These are phyloP conservation scores for Myoxocephalus aenaeus DNA, from an alignment of 2,797 vertebrate genomes.

Conservation along the genomic window DNA sequence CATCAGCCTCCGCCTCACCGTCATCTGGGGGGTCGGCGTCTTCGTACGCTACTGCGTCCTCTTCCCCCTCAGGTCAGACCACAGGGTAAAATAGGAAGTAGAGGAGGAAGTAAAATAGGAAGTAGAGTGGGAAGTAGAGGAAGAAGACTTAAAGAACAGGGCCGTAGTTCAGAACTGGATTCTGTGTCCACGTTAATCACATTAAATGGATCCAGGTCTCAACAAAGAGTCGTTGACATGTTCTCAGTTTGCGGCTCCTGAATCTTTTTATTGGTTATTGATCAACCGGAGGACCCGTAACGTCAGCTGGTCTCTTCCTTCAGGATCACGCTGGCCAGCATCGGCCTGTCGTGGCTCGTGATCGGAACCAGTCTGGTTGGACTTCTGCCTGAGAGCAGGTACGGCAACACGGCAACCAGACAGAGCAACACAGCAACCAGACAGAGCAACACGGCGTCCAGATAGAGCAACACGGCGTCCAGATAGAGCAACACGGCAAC, in stretches of 20 bases:
- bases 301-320: background rate
- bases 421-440: background rate
- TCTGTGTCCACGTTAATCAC: too few species aligned
- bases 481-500: too few species aligned
- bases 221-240: too few species aligned
- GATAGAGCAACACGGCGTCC: background rate
- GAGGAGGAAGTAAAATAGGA: too few species aligned
- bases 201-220: too few species aligned
- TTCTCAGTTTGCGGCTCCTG: too few species aligned
- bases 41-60: conserved; percentile 91
- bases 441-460: background rate
- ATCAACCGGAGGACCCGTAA: too few species aligned
- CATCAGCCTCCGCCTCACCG: conserved; percentile 91
- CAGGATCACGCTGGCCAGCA: conserved; percentile 89
- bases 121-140: too few species aligned
- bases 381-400: conserved; percentile 91
- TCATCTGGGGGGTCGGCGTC: conserved; percentile 93
- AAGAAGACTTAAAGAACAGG: too few species aligned
- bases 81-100: background rate
- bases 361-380: conserved; percentile 89
- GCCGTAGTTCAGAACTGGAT: too few species aligned
- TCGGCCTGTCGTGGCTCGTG: conserved; percentile 92
- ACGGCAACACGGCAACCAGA: background rate
- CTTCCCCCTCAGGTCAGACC: conserved; percentile 87
- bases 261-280: too few species aligned